These are phyloP conservation scores for Ochotona curzoniae DNA, from an alignment of 2,113 vertebrate genomes.

Conservation along the genomic window DNA sequence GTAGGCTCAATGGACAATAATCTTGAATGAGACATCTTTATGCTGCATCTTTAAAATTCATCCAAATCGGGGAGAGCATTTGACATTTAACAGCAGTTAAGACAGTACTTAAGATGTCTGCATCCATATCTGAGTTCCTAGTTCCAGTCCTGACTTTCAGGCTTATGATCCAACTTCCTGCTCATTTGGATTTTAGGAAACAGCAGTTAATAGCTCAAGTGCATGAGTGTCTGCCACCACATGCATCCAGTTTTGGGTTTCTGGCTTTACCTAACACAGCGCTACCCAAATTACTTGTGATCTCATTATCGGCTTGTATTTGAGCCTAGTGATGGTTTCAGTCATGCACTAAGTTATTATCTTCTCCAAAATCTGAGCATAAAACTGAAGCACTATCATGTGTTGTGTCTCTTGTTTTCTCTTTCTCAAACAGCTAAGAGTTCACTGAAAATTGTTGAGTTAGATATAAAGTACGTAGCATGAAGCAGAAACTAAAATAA, in stretches of 20 bases:
- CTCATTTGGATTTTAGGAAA: too few species aligned
- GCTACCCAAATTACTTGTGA: neutral
- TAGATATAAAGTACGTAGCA: neutral
- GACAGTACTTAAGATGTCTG: too few species aligned
- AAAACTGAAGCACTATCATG: conserved; percentile 24
- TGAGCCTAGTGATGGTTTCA: conserved; percentile 16
- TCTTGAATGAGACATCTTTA: neutral
- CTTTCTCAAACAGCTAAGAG: neutral
- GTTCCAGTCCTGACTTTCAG: too few species aligned
- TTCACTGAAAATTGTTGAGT: neutral
- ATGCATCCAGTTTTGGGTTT: too few species aligned
- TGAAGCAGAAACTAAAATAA: conserved; percentile 15
- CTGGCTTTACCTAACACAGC: too few species aligned
- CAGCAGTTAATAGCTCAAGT: too few species aligned
- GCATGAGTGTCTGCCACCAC: too few species aligned
- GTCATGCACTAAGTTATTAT: neutral
- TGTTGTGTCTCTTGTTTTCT: neutral
- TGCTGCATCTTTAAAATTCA: conserved; percentile 31
- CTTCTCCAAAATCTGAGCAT: conserved; percentile 4
- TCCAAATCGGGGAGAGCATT: neutral
- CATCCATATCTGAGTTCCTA: too few species aligned
- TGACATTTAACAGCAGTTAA: too few species aligned
- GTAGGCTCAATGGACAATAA: neutral
- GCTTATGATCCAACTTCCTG: too few species aligned
- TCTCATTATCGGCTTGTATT: conserved; percentile 4